Conservation (phyloP, 2,888 invertebrate genomes). For the Drosophila robusta region DNA sequence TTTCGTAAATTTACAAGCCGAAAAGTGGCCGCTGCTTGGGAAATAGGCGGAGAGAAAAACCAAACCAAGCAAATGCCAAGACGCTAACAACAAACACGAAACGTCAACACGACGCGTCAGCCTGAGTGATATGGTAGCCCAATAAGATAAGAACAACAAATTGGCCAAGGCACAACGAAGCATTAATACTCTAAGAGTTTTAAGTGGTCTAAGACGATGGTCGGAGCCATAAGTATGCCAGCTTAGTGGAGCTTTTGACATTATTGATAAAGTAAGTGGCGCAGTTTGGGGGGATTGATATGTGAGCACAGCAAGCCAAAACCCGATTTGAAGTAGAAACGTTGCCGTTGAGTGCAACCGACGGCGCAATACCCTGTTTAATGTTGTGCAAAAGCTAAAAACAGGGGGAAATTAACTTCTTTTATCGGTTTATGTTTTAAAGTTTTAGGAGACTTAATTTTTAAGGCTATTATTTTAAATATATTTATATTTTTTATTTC, state of each 20-base stretch:
- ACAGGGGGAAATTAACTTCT: too few relatives aligned
- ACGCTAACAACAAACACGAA: conserved; percentile 24
- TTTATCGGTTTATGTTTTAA: too few relatives aligned
- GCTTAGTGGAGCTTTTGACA: background rate
- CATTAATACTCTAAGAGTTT: conserved; percentile 8
- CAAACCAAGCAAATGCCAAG: conserved; percentile 20
- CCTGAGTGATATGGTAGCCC: conserved; percentile 25
- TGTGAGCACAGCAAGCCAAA: conserved; percentile 3
- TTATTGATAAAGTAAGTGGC: background rate
- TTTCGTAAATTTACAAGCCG: conserved; percentile 64
- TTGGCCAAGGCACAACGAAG: conserved; percentile 3
- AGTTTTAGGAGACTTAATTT: too few relatives aligned
- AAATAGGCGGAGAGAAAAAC: conserved; percentile 44
- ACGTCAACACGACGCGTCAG: conserved; percentile 37
- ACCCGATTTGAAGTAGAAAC: background rate
- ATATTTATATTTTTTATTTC: too few relatives aligned
- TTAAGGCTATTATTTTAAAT: too few relatives aligned
- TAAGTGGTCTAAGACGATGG: background rate
- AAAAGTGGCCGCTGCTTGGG: conserved; percentile 41
- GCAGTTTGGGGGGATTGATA: background rate
- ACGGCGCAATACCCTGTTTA: background rate
- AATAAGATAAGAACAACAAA: conserved; percentile 42
- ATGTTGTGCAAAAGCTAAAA: too few relatives aligned
- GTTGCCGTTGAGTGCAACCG: background rate
- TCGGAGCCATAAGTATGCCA: conserved; percentile 14